Conservation (phyloP, 2,113 vertebrate genomes). For the Typhlomys cinereus region DNA sequence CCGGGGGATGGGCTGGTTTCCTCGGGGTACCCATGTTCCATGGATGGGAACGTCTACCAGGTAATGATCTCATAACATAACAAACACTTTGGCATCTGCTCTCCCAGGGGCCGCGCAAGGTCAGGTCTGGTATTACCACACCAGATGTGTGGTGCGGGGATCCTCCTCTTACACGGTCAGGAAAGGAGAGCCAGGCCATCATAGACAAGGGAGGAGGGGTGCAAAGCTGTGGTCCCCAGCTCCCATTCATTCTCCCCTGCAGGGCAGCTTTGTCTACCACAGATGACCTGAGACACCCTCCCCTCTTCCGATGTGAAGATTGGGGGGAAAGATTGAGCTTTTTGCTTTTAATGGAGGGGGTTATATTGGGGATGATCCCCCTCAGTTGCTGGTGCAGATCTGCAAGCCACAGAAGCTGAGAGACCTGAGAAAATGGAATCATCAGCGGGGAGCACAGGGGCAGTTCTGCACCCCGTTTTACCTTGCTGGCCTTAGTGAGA, state of each 20-base stretch:
- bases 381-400: background rate
- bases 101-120: background rate
- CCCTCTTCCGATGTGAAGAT: background rate
- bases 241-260: background rate
- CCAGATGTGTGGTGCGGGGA: background rate
- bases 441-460: background rate
- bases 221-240: background rate
- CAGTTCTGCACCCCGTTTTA: background rate
- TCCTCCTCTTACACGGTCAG: background rate
- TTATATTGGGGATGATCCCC: accelerated
- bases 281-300: background rate
- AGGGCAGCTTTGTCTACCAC: background rate
- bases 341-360: background rate
- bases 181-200: background rate
- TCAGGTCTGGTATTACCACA: background rate
- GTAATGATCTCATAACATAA: no score
- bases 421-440: background rate
- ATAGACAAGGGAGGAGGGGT: no score
- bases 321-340: background rate
- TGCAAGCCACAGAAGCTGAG: background rate
- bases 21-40: background rate
- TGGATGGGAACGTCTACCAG: background rate
- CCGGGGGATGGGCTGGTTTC: background rate
- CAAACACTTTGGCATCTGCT: accelerated
- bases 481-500: conserved; percentile 16